phyloP scores from a whole-genome alignment of 30 jellyfish, hydroid and myxozoan species.

The Morbakka virulenta region DNA sequence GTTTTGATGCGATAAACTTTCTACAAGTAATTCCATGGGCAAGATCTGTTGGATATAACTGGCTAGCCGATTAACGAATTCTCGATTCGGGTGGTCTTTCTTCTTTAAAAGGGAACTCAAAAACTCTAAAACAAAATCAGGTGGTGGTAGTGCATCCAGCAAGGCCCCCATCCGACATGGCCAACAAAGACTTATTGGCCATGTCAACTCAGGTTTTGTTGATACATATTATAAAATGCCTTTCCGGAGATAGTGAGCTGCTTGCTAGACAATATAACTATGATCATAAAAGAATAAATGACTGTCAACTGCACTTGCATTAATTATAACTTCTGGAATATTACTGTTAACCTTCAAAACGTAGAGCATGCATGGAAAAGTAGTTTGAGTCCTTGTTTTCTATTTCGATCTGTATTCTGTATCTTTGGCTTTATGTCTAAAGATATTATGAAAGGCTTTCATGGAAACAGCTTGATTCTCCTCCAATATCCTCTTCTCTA shows the following conservation, averaged over 20 bases:
- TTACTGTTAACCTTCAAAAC: conserved; percentile 9
- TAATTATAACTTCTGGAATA: conserved; percentile 11
- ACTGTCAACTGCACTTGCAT: conserved; percentile 36
- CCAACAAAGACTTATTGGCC: conserved; percentile 42
- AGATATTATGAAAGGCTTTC: background rate
- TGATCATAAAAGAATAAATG: conserved; percentile 14
- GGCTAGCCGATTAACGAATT: no score
- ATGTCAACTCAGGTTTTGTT: conserved; percentile 5
- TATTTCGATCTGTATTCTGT: background rate
- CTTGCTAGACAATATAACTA: conserved; percentile 33
- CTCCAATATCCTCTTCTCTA: background rate
- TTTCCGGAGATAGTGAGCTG: conserved; percentile 41
- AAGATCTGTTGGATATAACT: conserved; percentile 14
- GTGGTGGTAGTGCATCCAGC: no score
- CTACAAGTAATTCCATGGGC: conserved; percentile 18
- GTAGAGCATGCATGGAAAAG: conserved; percentile 13
- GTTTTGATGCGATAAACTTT: conserved; percentile 29
- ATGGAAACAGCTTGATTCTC: no score
- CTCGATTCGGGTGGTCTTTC: no score
- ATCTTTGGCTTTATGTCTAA: conserved; percentile 2
- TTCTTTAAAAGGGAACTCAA: no score
- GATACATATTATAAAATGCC: conserved; percentile 10
- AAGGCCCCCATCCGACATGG: no score
- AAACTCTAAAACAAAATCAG: no score
- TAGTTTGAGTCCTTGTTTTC: conserved; percentile 9